Percentiles rank a stretch among this genome's conserved stretches.
Conservation (phyloP, 53 echinoderm and acorn worm genomes). For the Luidia sarsii region DNA sequence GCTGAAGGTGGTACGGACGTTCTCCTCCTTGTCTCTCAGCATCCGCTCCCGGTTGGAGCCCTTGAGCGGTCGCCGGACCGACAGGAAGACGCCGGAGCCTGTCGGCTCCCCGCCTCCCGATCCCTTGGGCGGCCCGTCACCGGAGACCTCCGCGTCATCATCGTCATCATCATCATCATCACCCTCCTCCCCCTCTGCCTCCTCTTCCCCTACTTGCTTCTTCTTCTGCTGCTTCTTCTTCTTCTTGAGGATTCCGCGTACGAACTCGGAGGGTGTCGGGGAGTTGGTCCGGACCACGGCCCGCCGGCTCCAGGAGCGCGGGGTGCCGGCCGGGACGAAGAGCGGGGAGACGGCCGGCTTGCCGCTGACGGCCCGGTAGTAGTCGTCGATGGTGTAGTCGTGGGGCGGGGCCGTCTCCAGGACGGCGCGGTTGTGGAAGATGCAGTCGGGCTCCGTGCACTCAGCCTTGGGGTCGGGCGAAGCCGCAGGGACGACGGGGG, state of each 20-base stretch:
- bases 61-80: slow-evolving; percentile 90
- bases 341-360: slow-evolving; percentile 71
- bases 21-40: slow-evolving; percentile 90
- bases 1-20: slow-evolving; percentile 75
- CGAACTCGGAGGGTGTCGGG: slow-evolving; percentile 87
- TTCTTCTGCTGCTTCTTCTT: too few relatives aligned
- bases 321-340: slow-evolving; percentile 46
- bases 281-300: slow-evolving; percentile 72
- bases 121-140: not conserved
- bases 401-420: not conserved
- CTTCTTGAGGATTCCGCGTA: too few relatives aligned
- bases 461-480: not conserved
- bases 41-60: slow-evolving; percentile 94
- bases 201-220: too few relatives aligned
- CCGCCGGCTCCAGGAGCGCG: slow-evolving; percentile 54
- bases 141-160: slow-evolving; percentile 2
- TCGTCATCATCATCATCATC: too few relatives aligned
- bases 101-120: slow-evolving; percentile 46
- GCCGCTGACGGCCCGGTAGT: slow-evolving; percentile 65
- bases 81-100: slow-evolving; percentile 72
- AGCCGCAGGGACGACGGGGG: not conserved
- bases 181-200: too few relatives aligned
- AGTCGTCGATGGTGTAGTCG: slow-evolving; percentile 56
- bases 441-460: slow-evolving; percentile 82
- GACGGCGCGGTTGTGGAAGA: slow-evolving; percentile 65